These are phyloP conservation scores for Atta cephalotes DNA, from an alignment of 1,140 invertebrate species.

Conservation along the genomic window DNA sequence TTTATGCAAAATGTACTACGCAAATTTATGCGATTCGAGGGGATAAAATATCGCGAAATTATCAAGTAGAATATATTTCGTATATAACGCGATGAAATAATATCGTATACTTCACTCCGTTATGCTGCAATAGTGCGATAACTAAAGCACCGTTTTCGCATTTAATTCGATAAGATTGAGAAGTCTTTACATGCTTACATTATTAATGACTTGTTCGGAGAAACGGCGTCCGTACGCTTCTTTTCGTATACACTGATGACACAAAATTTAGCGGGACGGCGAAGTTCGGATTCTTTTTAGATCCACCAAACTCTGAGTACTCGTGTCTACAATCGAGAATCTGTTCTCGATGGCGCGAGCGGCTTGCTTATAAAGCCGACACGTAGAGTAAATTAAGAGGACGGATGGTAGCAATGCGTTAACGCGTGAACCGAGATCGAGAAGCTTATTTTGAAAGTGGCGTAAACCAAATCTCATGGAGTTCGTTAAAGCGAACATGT, in stretches of 20 bases:
- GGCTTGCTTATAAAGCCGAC: slow-evolving; percentile 21
- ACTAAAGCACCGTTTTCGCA: slow-evolving; percentile 9
- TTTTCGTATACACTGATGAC: slow-evolving; percentile 8
- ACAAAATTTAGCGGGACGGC: slow-evolving; percentile 45
- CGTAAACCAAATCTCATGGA: slow-evolving; percentile 9
- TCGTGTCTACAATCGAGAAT: slow-evolving; percentile 10
- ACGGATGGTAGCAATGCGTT: slow-evolving; percentile 69
- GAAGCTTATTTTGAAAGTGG: slow-evolving; percentile 25
- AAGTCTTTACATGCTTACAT: slow-evolving; percentile 2
- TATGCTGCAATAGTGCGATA: neutral
- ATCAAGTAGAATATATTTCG: neutral
- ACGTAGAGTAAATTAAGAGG: slow-evolving; percentile 65
- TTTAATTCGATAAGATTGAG: slow-evolving; percentile 24
- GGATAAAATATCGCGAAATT: slow-evolving; percentile 33
- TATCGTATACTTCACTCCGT: neutral
- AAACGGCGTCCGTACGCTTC: slow-evolving; percentile 13
- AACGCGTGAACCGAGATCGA: slow-evolving; percentile 38
- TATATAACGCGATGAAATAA: slow-evolving; percentile 22
- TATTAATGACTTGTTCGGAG: slow-evolving; percentile 21
- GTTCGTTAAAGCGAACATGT: neutral
- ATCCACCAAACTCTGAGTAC: slow-evolving; percentile 7
- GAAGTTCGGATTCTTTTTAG: slow-evolving; percentile 24
- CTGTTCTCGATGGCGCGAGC: slow-evolving; percentile 32
- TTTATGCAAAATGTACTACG: neutral
- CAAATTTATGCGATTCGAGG: neutral